Percentiles rank a stretch among this genome's conserved stretches.
Conservation (phyloP, 2,888 invertebrate species). For the Ceriagrion tenellum region DNA sequence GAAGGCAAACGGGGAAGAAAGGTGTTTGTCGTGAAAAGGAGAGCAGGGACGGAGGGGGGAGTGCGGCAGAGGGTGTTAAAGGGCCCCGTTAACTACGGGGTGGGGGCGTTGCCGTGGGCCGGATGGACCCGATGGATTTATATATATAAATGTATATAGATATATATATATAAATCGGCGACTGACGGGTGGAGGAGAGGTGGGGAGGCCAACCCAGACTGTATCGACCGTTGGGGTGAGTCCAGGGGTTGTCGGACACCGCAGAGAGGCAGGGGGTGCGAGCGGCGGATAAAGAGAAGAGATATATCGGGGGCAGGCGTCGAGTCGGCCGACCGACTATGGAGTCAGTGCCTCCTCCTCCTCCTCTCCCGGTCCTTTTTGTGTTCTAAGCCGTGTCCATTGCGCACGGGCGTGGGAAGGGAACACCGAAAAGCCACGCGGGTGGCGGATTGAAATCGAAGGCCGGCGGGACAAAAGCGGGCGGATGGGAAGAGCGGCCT, state of each 20-base stretch:
- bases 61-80: constrained; percentile 26
- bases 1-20: background rate
- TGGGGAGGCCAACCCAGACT: background rate
- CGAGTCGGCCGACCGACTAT: background rate
- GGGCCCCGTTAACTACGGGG: background rate
- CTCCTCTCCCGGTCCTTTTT: background rate
- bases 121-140: background rate
- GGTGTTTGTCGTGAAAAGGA: constrained; percentile 29
- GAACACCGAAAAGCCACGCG: background rate
- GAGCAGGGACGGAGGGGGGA: background rate
- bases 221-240: constrained; percentile 23
- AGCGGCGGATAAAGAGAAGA: background rate
- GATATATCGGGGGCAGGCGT: background rate
- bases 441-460: constrained; percentile 30
- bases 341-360: background rate
- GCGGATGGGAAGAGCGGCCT: background rate
- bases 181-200: background rate
- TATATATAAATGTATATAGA: background rate
- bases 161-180: background rate
- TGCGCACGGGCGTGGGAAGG: background rate
- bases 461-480: background rate
- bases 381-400: background rate
- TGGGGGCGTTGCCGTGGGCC: background rate
- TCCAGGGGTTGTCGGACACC: background rate
- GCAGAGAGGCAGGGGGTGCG: background rate